Conservation (phyloP, 1,140 invertebrate genomes). For the Brachystomella parvula region DNA sequence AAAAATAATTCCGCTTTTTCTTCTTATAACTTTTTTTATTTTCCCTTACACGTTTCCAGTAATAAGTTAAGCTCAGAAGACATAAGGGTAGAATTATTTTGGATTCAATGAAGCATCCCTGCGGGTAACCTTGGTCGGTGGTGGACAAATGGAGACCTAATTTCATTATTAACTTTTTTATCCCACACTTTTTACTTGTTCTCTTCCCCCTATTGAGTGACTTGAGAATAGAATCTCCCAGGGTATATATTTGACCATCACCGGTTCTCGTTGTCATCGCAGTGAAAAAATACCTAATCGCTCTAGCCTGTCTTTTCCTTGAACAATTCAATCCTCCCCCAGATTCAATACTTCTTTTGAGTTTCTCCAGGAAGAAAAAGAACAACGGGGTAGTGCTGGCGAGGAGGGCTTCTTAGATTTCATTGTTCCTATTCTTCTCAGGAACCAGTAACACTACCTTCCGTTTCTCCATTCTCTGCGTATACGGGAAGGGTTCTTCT, state of each 20-base stretch:
- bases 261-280: not conserved
- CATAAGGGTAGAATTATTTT: not conserved
- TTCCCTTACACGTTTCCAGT: not conserved
- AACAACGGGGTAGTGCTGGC: too few relatives aligned
- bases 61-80: not conserved
- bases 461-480: too few relatives aligned
- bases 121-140: too few relatives aligned
- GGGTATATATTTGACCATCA: not conserved
- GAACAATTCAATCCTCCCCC: conserved; percentile 4
- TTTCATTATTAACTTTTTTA: not conserved
- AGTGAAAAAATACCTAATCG: not conserved
- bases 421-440: not conserved
- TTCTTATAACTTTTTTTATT: not conserved
- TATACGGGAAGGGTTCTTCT: not conserved
- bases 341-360: not conserved
- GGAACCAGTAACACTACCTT: too few relatives aligned
- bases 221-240: not conserved
- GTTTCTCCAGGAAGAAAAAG: not conserved
- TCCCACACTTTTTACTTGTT: not conserved
- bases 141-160: not conserved
- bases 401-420: not conserved
- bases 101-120: too few relatives aligned
- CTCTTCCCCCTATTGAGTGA: not conserved
- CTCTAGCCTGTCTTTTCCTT: not conserved
- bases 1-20: not conserved